Evolutionary conservation across 2,113 vertebrate species (phyloP).

Genomic region (Mustelus asterias): DNA sequence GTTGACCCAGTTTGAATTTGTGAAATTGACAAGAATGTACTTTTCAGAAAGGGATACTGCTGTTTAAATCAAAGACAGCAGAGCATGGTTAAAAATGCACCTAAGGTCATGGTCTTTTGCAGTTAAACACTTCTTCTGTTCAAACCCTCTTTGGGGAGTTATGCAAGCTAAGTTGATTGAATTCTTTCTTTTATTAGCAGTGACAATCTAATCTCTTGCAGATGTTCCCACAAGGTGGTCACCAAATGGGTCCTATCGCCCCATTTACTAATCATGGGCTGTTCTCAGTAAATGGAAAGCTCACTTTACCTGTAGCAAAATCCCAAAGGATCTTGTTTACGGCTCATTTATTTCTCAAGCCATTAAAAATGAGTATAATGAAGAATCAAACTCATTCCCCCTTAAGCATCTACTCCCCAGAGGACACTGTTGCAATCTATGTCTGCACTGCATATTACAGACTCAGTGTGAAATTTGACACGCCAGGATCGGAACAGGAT

Average conservation of each 20-base stretch:
- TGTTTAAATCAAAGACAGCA: slow-evolving; percentile 37
- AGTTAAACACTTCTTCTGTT: slow-evolving; percentile 38
- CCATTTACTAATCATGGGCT: slow-evolving; percentile 20
- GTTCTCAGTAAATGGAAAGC: slow-evolving; percentile 38
- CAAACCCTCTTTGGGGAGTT: slow-evolving; percentile 35
- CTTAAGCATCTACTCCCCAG: not conserved
- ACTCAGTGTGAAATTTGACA: slow-evolving; percentile 16
- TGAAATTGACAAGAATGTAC: slow-evolving; percentile 34
- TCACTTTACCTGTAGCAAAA: slow-evolving; percentile 41
- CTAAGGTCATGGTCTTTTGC: slow-evolving; percentile 36
- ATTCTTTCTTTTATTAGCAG: slow-evolving; percentile 43
- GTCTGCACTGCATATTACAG: not conserved
- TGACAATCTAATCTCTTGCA: slow-evolving; percentile 51
- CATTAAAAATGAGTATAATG: not conserved
- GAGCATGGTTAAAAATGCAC: slow-evolving; percentile 25
- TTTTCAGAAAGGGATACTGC: slow-evolving; percentile 28
- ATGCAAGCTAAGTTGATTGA: slow-evolving; percentile 46
- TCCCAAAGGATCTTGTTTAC: slow-evolving; percentile 19
- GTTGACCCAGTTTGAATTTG: not conserved
- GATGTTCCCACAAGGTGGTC: slow-evolving; percentile 57
- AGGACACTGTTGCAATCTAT: not conserved
- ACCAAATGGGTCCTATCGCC: slow-evolving; percentile 49
- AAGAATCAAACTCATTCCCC: not conserved
- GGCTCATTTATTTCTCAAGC: slow-evolving; percentile 43
- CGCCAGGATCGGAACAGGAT: not conserved